Conservation (phyloP, 2,113 vertebrate genomes). For the Cercocebus atys region DNA sequence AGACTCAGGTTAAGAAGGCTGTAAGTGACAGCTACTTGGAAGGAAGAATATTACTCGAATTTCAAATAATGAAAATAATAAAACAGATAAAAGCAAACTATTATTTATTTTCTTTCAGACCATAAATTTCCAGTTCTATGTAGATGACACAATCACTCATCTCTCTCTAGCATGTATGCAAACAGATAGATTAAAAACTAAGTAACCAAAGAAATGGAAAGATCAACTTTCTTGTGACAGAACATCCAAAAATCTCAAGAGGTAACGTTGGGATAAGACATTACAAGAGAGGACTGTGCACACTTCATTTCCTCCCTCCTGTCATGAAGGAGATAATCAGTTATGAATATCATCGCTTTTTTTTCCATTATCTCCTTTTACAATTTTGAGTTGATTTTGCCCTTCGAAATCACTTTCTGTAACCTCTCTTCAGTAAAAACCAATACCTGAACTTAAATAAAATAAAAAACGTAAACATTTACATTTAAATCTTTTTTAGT, state of each 20-base stretch:
- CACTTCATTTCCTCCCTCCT: accelerated
- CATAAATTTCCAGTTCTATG: neutral
- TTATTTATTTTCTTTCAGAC: neutral
- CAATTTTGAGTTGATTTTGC: neutral
- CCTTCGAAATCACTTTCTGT: neutral
- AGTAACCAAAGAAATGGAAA: neutral
- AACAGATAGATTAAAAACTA: neutral
- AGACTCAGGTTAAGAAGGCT: neutral
- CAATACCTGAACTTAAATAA: neutral
- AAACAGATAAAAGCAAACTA: neutral
- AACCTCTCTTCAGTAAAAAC: neutral
- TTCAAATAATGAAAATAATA: conserved; percentile 49
- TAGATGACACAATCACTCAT: neutral
- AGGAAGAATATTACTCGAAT: conserved; percentile 20
- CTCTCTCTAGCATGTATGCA: neutral
- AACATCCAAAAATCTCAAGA: neutral
- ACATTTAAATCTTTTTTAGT: neutral
- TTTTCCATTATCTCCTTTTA: neutral
- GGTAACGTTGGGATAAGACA: neutral
- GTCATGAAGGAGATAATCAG: neutral
- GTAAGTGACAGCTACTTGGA: neutral
- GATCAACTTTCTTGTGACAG: neutral
- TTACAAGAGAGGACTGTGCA: accelerated
- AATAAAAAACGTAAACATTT: neutral
- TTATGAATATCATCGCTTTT: neutral